These are phyloP conservation scores for Eristalis arbustorum DNA, from an alignment of 2,888 invertebrate species.

Conservation along the genomic window DNA sequence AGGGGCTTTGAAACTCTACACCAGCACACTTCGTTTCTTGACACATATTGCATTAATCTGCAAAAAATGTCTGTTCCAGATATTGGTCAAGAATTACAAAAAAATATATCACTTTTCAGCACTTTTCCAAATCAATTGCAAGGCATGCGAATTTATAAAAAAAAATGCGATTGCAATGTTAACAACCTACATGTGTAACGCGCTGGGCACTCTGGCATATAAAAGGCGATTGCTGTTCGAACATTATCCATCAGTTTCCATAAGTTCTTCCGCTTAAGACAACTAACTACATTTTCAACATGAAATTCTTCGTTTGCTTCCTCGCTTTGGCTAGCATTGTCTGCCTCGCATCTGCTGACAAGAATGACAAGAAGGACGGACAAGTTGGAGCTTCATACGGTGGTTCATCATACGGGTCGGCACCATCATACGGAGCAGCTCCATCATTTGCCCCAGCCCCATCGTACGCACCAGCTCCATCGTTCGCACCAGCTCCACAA, in stretches of 20 bases:
- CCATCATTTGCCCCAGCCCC: slow-evolving; percentile 71
- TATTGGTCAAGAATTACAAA: neutral
- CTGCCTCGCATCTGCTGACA: slow-evolving; percentile 73
- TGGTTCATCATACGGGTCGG: slow-evolving; percentile 71
- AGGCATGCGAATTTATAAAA: neutral
- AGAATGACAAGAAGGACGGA: slow-evolving; percentile 51
- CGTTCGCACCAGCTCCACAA: neutral
- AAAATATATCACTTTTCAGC: neutral
- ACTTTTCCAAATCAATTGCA: neutral
- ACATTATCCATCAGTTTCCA: slow-evolving; percentile 33
- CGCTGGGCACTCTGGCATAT: slow-evolving; percentile 2
- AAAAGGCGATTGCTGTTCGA: slow-evolving; percentile 21
- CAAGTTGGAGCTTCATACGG: slow-evolving; percentile 41
- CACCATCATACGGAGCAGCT: slow-evolving; percentile 27
- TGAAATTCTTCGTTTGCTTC: slow-evolving; percentile 76
- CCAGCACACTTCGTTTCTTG: slow-evolving; percentile 22
- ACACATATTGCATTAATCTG: slow-evolving; percentile 8
- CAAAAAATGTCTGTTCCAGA: slow-evolving; percentile 18
- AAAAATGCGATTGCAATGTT: neutral
- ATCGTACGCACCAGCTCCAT: slow-evolving; percentile 24
- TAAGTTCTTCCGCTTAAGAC: slow-evolving; percentile 38
- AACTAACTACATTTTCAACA: slow-evolving; percentile 67
- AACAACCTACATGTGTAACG: neutral
- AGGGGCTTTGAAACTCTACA: slow-evolving; percentile 33
- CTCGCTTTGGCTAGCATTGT: slow-evolving; percentile 72